Conservation (phyloP, 2,888 invertebrate species). For the Incurvaria masculella region DNA sequence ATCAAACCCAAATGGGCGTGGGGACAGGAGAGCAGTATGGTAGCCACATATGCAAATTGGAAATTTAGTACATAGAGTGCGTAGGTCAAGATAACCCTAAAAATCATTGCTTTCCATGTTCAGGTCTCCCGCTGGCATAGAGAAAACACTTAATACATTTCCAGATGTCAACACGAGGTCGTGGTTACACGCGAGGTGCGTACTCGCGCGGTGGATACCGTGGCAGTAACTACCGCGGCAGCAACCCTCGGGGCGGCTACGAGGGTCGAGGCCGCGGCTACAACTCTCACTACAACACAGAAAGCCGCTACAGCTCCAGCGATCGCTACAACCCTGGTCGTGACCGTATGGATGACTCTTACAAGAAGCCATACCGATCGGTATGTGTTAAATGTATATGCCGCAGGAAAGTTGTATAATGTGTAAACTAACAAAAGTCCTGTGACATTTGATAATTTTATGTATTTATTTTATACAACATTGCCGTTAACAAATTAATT, state of each 20-base stretch:
- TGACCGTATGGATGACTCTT: slow-evolving; percentile 45
- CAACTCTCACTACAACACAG: slow-evolving; percentile 35
- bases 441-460: no score
- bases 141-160: no score
- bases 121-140: no score
- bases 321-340: slow-evolving; percentile 36
- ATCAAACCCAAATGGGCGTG: no score
- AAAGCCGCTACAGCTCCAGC: slow-evolving; percentile 38
- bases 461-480: no score
- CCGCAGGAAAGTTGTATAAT: slow-evolving; percentile 1
- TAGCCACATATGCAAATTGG: no score
- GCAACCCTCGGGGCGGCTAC: slow-evolving; percentile 33
- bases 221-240: slow-evolving; percentile 42
- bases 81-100: no score
- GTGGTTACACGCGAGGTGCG: slow-evolving; percentile 35
- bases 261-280: slow-evolving; percentile 42
- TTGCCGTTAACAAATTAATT: no score
- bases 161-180: slow-evolving; percentile 48
- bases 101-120: no score
- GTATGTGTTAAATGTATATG: slow-evolving; percentile 26
- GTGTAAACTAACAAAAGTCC: no score
- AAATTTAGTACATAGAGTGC: no score
- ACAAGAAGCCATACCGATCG: slow-evolving; percentile 47
- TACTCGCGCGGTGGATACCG: slow-evolving; percentile 38
- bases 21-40: no score